Evolutionary conservation across 2,888 invertebrate species (phyloP).

Genomic region (Phragmatobia fuliginosa): DNA sequence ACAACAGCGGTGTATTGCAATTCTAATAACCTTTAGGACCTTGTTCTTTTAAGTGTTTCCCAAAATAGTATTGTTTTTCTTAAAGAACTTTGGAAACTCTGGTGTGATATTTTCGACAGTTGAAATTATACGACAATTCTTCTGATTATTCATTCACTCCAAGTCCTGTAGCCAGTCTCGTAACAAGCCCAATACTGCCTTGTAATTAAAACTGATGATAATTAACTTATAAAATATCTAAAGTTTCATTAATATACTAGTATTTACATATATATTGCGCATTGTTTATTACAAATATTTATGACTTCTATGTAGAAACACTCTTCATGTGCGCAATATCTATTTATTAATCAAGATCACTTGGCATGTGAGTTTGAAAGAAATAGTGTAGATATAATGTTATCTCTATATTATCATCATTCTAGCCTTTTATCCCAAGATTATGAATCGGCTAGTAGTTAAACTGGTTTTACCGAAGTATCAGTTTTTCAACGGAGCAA

Average conservation of each 20-base stretch:
- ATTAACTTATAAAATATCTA: background rate
- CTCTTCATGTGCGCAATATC: no score
- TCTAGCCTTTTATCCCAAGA: no score
- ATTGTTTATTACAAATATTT: no score
- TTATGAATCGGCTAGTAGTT: no score
- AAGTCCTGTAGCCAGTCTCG: background rate
- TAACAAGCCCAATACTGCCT: background rate
- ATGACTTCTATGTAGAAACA: background rate
- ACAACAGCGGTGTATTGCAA: background rate
- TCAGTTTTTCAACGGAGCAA: no score
- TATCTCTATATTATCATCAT: no score
- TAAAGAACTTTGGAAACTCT: background rate
- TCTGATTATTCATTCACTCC: background rate
- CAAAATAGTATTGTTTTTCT: background rate
- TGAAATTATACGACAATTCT: background rate
- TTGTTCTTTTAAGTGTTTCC: background rate
- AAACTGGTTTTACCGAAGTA: no score
- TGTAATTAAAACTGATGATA: background rate
- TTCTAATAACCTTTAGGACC: background rate
- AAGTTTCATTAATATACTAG: no score
- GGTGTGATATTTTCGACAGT: background rate
- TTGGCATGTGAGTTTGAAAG: no score
- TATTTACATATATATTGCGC: no score
- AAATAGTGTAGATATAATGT: no score
- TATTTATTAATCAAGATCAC: no score